phyloP scores from a whole-genome alignment of 2,888 invertebrate genomes.

The Hirtodrosophila cameraria region DNA sequence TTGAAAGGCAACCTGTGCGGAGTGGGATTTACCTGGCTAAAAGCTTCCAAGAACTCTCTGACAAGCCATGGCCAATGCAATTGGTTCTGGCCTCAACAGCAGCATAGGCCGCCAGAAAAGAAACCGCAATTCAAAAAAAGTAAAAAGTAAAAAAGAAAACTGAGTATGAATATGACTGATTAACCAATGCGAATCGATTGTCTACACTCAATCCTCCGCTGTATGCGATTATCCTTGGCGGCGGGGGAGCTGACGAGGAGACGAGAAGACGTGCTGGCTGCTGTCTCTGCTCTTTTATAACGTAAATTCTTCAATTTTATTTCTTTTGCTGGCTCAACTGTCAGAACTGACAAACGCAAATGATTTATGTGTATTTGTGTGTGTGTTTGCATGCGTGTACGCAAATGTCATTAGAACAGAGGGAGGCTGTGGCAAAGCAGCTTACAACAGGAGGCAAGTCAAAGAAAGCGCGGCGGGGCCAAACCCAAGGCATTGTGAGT shows the following conservation, averaged over 20 bases:
- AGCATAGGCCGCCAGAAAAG: not conserved
- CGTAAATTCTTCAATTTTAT: slow-evolving; percentile 43
- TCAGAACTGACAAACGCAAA: slow-evolving; percentile 81
- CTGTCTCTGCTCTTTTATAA: slow-evolving; percentile 25
- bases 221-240: slow-evolving; percentile 49
- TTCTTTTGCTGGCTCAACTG: slow-evolving; percentile 61
- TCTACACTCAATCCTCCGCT: slow-evolving; percentile 59
- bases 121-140: slow-evolving; percentile 7
- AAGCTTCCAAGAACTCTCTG: slow-evolving; percentile 30
- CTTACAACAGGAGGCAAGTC: not conserved
- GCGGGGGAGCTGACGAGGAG: not conserved
- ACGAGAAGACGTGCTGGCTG: slow-evolving; percentile 1
- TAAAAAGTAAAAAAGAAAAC: not conserved
- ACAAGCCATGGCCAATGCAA: slow-evolving; percentile 54
- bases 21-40: slow-evolving; percentile 7
- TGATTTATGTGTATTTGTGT: slow-evolving; percentile 82
- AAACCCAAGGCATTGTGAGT: not conserved
- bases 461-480: not conserved
- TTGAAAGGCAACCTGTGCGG: slow-evolving; percentile 4
- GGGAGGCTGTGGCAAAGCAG: not conserved
- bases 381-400: slow-evolving; percentile 77
- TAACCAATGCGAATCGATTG: slow-evolving; percentile 75
- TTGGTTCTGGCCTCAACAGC: slow-evolving; percentile 33
- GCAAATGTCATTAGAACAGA: slow-evolving; percentile 80
- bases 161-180: slow-evolving; percentile 65